Evolutionary conservation across 2,797 vertebrate species (phyloP).

Genomic region (Semotilus atromaculatus): DNA sequence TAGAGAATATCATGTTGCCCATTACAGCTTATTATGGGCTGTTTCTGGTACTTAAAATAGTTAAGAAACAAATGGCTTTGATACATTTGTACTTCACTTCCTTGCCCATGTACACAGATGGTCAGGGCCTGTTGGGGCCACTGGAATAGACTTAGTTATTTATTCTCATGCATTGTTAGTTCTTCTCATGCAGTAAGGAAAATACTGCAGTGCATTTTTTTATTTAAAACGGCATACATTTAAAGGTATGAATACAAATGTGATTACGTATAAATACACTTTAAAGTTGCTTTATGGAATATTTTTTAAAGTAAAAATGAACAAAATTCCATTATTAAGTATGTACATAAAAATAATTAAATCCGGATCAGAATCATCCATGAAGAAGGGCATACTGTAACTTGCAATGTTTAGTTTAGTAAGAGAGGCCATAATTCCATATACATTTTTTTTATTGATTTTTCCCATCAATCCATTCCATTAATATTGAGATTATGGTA

Average conservation of each 20-base stretch:
- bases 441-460: background rate
- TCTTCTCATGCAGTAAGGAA: background rate
- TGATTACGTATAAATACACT: background rate
- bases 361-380: background rate
- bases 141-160: background rate
- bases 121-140: background rate
- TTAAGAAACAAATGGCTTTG: slow-evolving; percentile 42
- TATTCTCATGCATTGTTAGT: background rate
- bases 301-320: background rate
- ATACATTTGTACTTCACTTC: slow-evolving; percentile 46
- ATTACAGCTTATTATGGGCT: slow-evolving; percentile 45
- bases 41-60: slow-evolving; percentile 51
- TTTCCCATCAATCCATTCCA: background rate
- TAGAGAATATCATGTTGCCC: slow-evolving; percentile 45
- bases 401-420: background rate
- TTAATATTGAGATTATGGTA: background rate
- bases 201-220: background rate
- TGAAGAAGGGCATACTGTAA: background rate
- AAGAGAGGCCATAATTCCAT: background rate
- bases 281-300: background rate
- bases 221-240: background rate
- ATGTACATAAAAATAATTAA: background rate
- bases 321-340: background rate
- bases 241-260: background rate
- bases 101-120: background rate